These are phyloP conservation scores for Physocephala rufipes DNA, from an alignment of 2,888 invertebrate genomes.

Conservation along the genomic window DNA sequence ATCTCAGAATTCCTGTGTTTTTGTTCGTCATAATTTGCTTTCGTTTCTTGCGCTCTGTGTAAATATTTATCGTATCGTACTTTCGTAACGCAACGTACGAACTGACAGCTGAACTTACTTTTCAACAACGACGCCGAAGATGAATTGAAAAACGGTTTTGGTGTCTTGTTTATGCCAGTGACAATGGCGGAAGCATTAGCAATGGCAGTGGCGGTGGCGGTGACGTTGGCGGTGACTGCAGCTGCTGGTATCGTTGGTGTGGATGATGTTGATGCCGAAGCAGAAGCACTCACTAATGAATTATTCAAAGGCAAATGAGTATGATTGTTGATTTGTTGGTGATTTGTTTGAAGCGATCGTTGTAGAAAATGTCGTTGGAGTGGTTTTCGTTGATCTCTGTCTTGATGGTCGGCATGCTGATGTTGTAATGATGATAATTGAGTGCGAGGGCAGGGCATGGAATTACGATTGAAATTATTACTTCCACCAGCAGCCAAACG, in stretches of 20 bases:
- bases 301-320: slow-evolving; percentile 28
- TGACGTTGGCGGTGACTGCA: slow-evolving; percentile 42
- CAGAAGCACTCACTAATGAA: not conserved
- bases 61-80: slow-evolving; percentile 4
- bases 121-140: slow-evolving; percentile 59
- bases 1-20: too few relatives aligned
- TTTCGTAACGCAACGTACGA: slow-evolving; percentile 3
- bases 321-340: slow-evolving; percentile 51
- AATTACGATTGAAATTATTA: slow-evolving; percentile 34
- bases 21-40: too few relatives aligned
- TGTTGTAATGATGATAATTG: slow-evolving; percentile 40
- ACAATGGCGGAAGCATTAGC: slow-evolving; percentile 40
- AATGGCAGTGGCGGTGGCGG: slow-evolving; percentile 38
- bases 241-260: slow-evolving; percentile 38
- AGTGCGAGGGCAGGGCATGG: slow-evolving; percentile 39
- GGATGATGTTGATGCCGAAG: slow-evolving; percentile 38
- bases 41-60: slow-evolving; percentile 8
- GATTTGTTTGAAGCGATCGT: slow-evolving; percentile 35
- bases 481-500: slow-evolving; percentile 51
- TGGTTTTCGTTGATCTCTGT: slow-evolving; percentile 42
- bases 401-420: slow-evolving; percentile 44
- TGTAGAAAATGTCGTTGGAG: slow-evolving; percentile 41
- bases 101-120: slow-evolving; percentile 58
- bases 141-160: slow-evolving; percentile 53
- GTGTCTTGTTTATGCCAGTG: slow-evolving; percentile 49